Evolutionary conservation across 2,888 invertebrate genomes (phyloP), one percentile per base, ranked within the genome.

Genomic region (Itoplectis maculator): DNA sequence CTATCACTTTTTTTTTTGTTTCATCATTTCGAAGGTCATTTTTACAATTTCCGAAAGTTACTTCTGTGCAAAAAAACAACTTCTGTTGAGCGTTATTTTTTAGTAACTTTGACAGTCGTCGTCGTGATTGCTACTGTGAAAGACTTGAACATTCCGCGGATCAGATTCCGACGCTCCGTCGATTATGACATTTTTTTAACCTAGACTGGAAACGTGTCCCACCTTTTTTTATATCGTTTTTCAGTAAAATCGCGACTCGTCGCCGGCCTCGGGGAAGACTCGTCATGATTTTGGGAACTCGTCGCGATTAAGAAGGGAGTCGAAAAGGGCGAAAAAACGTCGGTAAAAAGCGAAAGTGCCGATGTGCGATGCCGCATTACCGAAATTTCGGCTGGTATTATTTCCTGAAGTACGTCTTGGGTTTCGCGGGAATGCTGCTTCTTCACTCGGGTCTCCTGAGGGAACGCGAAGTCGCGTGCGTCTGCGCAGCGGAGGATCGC

Each of bases 381-480:
- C 88, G 88, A 42, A 86, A 88, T 79, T 87, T 86, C 37, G 88
- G 86, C 47, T 92, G 91, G 91, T 87, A 83, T 37, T 91, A 92
- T 42, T 72, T 92, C 29, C 89, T 89, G 54, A 92, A 92, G 85
- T 92, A 92, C 79, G 51, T 91, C 3, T 20, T 91, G 8, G 91
- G 90, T 37, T 87, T 92, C 47, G 84, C 89, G 5, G 90, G 90
- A 37, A 88, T 92, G 84, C 69, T 90, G 2, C 87, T 89, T 63
- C 66, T 92, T 11, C 92, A 92, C 75, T 77, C 84, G 18, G 85
- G 85, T 11, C 88, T 89, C 54, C 69, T 92, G 2, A 90, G 88
- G 74, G 89, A 91, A n/a, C n/a, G 59, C 88, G 81, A 72, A 63
- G 81, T 87, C 56, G 40, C 68, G 0, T 87, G 87, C 23, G 47